A percentile compares a stretch with the other conserved stretches of the same genome.
These are phyloP conservation scores for Brotula barbata DNA, from an alignment of 2,797 vertebrate species.

Conservation along the genomic window DNA sequence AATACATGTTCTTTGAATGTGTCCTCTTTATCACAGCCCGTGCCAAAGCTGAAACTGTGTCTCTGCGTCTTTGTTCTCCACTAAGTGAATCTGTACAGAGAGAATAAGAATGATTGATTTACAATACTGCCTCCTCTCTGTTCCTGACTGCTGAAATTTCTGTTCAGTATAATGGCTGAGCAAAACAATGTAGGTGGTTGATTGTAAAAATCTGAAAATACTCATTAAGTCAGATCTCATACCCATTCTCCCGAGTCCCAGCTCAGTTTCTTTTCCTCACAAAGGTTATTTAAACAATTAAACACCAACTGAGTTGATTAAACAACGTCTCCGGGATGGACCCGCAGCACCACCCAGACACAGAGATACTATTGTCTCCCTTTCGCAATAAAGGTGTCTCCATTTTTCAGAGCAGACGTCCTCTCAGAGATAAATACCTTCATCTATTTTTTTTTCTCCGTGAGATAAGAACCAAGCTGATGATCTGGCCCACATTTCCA, in stretches of 20 bases:
- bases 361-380: constrained; percentile 57
- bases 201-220: constrained; percentile 15
- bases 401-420: constrained; percentile 58
- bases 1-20: constrained; percentile 37
- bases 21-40: constrained; percentile 51
- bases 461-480: constrained; percentile 52
- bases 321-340: constrained; percentile 43
- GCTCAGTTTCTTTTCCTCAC: constrained; percentile 43
- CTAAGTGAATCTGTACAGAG: constrained; percentile 60
- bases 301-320: constrained; percentile 36
- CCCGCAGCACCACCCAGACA: constrained; percentile 42
- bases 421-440: constrained; percentile 64
- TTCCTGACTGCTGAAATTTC: constrained; percentile 52
- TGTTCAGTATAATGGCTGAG: constrained; percentile 15
- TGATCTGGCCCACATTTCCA: constrained; percentile 33
- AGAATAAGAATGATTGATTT: constrained; percentile 77
- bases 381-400: constrained; percentile 19
- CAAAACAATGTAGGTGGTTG: constrained; percentile 26
- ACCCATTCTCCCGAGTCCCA: constrained; percentile 4
- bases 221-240: not conserved
- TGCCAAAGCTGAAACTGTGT: constrained; percentile 58
- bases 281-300: constrained; percentile 54
- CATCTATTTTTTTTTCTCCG: constrained; percentile 30
- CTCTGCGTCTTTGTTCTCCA: constrained; percentile 60
- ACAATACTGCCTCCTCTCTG: constrained; percentile 62